These are phyloP conservation scores for Lontra canadensis DNA, from an alignment of 2,113 vertebrate genomes.

Conservation along the genomic window DNA sequence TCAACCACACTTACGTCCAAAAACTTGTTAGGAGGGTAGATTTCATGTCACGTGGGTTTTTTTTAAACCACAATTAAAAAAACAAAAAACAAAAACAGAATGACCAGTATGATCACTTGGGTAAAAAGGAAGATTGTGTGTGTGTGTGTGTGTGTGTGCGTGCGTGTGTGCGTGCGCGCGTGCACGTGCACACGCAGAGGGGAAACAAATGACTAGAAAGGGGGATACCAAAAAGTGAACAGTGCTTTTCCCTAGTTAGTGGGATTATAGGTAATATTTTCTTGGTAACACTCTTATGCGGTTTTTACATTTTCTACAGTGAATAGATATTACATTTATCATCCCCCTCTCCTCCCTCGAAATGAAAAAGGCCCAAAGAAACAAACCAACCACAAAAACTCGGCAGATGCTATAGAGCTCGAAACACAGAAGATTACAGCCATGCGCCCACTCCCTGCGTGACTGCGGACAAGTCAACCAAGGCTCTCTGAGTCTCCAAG, in stretches of 20 bases:
- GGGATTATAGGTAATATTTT: not conserved
- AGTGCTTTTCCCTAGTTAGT: not conserved
- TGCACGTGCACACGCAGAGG: not conserved
- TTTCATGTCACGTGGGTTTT: not conserved
- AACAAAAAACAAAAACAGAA: not conserved
- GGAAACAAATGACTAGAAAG: not conserved
- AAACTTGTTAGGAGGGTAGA: not conserved
- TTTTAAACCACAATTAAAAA: not conserved
- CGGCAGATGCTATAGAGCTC: not conserved
- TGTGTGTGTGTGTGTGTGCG: not conserved
- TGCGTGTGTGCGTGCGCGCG: fast-evolving
- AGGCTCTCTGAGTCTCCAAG: not conserved
- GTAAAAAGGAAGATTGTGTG: not conserved
- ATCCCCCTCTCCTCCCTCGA: not conserved
- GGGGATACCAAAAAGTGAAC: not conserved
- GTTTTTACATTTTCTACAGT: not conserved
- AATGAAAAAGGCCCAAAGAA: not conserved
- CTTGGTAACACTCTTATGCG: not conserved
- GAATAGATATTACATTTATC: not conserved
- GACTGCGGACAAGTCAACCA: not conserved
- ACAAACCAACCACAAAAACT: not conserved
- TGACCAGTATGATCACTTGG: not conserved
- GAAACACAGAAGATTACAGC: not conserved
- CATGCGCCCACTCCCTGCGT: not conserved
- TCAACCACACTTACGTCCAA: not conserved